Percentiles rank a stretch among this genome's conserved stretches.
Evolutionary conservation across 2,113 vertebrate species (phyloP).

Genomic region (Boleophthalmus pectinirostris): DNA sequence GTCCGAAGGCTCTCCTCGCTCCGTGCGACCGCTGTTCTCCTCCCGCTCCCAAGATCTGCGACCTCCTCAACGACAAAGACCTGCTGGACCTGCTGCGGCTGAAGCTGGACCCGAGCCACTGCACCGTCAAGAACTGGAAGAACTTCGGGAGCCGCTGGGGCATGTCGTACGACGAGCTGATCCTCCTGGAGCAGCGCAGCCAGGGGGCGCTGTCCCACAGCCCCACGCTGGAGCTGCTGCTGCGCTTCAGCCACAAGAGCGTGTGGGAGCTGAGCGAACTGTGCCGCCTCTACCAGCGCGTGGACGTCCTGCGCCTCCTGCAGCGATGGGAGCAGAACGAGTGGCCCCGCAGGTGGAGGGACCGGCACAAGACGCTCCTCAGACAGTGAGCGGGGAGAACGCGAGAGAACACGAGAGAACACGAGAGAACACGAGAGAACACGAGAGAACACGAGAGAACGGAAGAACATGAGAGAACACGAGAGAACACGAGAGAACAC

Average conservation of each 20-base stretch:
- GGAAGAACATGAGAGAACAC: no score
- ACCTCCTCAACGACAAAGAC: constrained; percentile 96
- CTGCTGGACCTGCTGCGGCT: constrained; percentile 89
- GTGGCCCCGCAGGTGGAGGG: constrained; percentile 87
- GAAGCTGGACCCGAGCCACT: constrained; percentile 94
- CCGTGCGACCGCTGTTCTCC: constrained; percentile 76
- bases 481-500: no score
- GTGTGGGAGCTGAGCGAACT: constrained; percentile 92
- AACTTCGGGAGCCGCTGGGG: constrained; percentile 99
- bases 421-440: no score
- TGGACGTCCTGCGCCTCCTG: constrained; percentile 90
- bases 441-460: no score
- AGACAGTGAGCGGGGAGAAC: neutral
- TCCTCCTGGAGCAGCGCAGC: constrained; percentile 91
- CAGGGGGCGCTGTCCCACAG: constrained; percentile 82
- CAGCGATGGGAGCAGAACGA: constrained; percentile 92
- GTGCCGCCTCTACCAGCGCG: constrained; percentile 91
- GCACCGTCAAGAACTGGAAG: constrained; percentile 98
- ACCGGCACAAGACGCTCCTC: constrained; percentile 50
- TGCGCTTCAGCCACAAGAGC: constrained; percentile 91
- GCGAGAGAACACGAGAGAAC: neutral
- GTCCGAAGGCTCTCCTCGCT: constrained; percentile 69
- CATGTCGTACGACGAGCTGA: constrained; percentile 95
- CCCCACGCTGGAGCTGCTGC: constrained; percentile 92
- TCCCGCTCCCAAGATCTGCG: constrained; percentile 89